Evolutionary conservation across 2,113 vertebrate genomes (phyloP).

Genomic region (Pelodiscus sinensis): DNA sequence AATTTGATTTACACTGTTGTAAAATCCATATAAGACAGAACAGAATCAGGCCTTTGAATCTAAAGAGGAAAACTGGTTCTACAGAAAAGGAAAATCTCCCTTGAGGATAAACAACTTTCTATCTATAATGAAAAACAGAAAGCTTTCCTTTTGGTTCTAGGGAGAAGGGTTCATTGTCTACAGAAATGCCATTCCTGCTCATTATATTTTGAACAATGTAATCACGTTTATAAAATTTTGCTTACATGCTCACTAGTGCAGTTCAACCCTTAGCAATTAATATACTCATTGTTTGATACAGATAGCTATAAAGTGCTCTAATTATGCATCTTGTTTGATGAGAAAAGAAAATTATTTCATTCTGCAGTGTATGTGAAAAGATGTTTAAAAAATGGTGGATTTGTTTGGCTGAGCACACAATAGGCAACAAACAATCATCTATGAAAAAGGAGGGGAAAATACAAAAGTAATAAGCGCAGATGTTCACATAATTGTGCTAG

Average conservation of each 20-base stretch:
- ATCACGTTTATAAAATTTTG: conserved; percentile 71
- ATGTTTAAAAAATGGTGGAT: conserved; percentile 57
- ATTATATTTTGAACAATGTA: conserved; percentile 71
- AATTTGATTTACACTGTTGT: background rate
- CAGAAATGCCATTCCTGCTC: conserved; percentile 65
- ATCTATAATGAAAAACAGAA: conserved; percentile 82
- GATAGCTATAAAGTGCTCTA: conserved; percentile 65
- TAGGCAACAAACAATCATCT: conserved; percentile 55
- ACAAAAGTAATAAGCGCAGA: conserved; percentile 69
- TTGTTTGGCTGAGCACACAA: conserved; percentile 61
- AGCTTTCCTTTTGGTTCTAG: conserved; percentile 49
- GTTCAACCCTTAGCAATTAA: conserved; percentile 70
- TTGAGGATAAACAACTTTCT: conserved; percentile 59
- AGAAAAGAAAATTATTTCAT: conserved; percentile 74
- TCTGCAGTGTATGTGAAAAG: conserved; percentile 55
- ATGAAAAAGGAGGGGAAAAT: conserved; percentile 63
- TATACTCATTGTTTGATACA: conserved; percentile 70
- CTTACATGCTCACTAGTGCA: conserved; percentile 57
- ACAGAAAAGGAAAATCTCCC: conserved; percentile 43
- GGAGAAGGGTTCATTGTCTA: conserved; percentile 65
- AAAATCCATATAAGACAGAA: background rate
- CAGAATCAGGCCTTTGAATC: conserved; percentile 25
- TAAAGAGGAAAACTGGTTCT: conserved; percentile 48
- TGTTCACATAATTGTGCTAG: conserved; percentile 63
- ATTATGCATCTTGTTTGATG: conserved; percentile 73